Evolutionary conservation across 2,113 vertebrate genomes (phyloP), one percentile per base, ranked within the genome.

Genomic region (Genyomyrus donnyi): DNA sequence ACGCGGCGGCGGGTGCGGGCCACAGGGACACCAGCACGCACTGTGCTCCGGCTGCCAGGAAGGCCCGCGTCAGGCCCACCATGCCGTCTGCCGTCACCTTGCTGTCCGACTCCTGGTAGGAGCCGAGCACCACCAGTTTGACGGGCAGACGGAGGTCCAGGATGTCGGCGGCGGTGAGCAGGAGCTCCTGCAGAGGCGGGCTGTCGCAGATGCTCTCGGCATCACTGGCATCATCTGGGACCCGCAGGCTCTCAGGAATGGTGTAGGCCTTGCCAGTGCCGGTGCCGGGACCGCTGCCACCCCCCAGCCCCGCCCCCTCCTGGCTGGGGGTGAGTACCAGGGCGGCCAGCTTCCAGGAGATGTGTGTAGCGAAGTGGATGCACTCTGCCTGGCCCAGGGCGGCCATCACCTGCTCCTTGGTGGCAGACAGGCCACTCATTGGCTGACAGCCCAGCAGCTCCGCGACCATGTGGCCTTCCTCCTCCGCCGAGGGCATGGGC

Each of bases 301-400:
- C 15, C 95, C 92, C 96, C 96, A 88, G 95, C 94, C 87, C 96
- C 6, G 50, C 49, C 15, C 96, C 91, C 15, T 99, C 98, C 0
- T 93, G 92, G 85, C 96, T 97, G 84, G 98, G 98, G 0, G 97
- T 97, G 91, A 99, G 96, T 92, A 99, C 97, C 92, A 99, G 90
- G 89, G 98, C 97, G 0, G 98, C 96, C 62, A 99, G 92, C 77
- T 99, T 99, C 98, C 98, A 99, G 70, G 98, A 99, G 93, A 99
- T 95, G 52, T 99, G 98, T 9, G 98, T 99, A 89, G 98, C 98
- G 9, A 99, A 99, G 94, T 99, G 98, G 62, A 97, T 97, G 0
- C 98, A 99, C 90, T 99, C 98, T 0, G 98, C 98, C 94, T 97
- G 97, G 6, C 95, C 97, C 52, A 99, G 97, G 42, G 97, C 97